A percentile compares a stretch with the other conserved stretches of the same genome.
Evolutionary conservation across 1,140 invertebrate species (phyloP).

Genomic region (Drosophila ogumai): DNA sequence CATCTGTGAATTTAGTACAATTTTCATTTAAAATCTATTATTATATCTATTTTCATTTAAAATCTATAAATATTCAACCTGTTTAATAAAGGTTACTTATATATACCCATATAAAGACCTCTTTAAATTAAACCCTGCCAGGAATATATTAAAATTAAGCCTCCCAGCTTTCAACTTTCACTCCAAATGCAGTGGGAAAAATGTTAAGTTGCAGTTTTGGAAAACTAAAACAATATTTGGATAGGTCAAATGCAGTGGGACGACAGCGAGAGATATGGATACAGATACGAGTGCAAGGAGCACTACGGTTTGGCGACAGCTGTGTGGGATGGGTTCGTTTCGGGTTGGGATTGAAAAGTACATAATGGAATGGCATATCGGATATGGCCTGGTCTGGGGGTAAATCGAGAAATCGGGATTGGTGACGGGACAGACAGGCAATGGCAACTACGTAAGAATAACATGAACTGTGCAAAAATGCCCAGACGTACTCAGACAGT

Average conservation of each 20-base stretch:
- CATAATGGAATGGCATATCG: slow-evolving; percentile 19
- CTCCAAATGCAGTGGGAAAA: slow-evolving; percentile 2
- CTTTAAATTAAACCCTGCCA: neutral
- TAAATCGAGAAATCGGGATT: slow-evolving; percentile 17
- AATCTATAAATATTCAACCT: neutral
- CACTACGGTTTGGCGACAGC: slow-evolving; percentile 16
- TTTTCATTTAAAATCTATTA: neutral
- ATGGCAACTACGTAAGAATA: slow-evolving; percentile 76
- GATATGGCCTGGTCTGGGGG: slow-evolving; percentile 14
- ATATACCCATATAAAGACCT: accelerated
- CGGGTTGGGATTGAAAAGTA: neutral
- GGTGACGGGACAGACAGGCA: slow-evolving; percentile 67
- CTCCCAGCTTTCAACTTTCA: slow-evolving; percentile 53
- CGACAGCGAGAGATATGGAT: slow-evolving; percentile 33
- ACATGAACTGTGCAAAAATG: slow-evolving; percentile 75
- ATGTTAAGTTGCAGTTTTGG: slow-evolving; percentile 48
- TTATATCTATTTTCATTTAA: no score
- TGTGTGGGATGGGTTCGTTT: slow-evolving; percentile 16
- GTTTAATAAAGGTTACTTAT: neutral
- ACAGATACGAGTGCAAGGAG: slow-evolving; percentile 27
- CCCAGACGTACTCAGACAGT: slow-evolving; percentile 53
- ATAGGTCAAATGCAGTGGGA: slow-evolving; percentile 71
- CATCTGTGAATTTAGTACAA: neutral
- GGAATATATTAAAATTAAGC: neutral
- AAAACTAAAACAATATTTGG: slow-evolving; percentile 77